phyloP scores from a whole-genome alignment of 2,113 vertebrate species.

The Brachypteracias leptosomus region DNA sequence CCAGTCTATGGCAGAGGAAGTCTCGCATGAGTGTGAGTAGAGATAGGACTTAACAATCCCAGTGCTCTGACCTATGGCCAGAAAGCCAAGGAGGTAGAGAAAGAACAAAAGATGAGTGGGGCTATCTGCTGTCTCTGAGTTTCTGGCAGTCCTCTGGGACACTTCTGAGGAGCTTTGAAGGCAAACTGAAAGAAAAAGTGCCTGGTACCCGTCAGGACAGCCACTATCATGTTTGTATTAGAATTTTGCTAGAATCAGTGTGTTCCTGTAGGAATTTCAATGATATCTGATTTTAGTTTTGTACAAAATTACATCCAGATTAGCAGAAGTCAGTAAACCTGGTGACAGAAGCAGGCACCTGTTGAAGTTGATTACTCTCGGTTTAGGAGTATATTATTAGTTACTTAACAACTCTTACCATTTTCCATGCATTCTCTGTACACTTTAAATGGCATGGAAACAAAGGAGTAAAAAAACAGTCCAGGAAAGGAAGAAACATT shows the following conservation, averaged over 20 bases:
- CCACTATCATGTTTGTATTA: fast-evolving
- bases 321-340: background rate
- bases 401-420: background rate
- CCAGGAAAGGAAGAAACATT: background rate
- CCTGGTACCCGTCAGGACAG: fast-evolving
- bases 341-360: background rate
- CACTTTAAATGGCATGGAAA: background rate
- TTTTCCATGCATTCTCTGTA: background rate
- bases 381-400: background rate
- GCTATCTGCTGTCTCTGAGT: background rate
- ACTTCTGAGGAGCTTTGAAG: background rate
- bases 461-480: background rate
- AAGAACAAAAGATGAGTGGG: background rate
- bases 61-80: background rate
- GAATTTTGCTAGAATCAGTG: background rate
- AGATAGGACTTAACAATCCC: background rate
- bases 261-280: background rate
- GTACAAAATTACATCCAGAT: background rate
- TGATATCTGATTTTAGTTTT: background rate
- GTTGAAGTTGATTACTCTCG: background rate
- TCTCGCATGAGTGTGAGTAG: background rate
- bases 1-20: background rate
- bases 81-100: background rate
- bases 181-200: background rate
- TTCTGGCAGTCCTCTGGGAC: background rate